Conservation (phyloP, 2,888 invertebrate species). For the Cerastis rubricosa region DNA sequence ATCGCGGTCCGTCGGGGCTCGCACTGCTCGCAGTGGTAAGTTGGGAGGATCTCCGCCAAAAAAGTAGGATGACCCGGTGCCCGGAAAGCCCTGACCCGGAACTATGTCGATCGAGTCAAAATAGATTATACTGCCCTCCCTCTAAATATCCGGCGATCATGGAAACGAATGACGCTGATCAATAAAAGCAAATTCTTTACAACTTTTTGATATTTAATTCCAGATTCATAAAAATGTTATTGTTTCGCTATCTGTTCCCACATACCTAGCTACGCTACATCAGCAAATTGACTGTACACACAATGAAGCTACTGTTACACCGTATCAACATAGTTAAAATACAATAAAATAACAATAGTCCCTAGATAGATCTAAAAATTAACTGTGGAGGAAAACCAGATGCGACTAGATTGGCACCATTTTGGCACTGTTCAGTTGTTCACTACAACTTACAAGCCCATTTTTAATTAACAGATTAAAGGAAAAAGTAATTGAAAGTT, state of each 20-base stretch:
- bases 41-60: background rate
- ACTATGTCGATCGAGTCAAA: background rate
- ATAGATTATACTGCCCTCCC: background rate
- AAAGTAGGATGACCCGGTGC: slow-evolving; percentile 21
- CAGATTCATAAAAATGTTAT: background rate
- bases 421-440: background rate
- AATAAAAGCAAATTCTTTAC: slow-evolving; percentile 7
- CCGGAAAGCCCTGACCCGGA: slow-evolving; percentile 5
- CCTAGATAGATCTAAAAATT: background rate
- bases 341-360: background rate
- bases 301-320: background rate
- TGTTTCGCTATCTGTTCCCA: slow-evolving; percentile 1
- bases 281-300: background rate
- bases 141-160: background rate
- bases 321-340: background rate
- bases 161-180: background rate
- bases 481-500: background rate
- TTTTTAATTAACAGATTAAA: background rate
- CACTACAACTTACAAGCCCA: background rate
- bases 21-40: background rate
- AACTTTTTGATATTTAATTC: background rate
- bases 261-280: slow-evolving; percentile 2
- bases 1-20: background rate
- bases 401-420: background rate
- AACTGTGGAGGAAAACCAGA: background rate